Base-by-base conservation (phyloP, 2,888 invertebrate species). In the Polyommatus icarus region DNA sequence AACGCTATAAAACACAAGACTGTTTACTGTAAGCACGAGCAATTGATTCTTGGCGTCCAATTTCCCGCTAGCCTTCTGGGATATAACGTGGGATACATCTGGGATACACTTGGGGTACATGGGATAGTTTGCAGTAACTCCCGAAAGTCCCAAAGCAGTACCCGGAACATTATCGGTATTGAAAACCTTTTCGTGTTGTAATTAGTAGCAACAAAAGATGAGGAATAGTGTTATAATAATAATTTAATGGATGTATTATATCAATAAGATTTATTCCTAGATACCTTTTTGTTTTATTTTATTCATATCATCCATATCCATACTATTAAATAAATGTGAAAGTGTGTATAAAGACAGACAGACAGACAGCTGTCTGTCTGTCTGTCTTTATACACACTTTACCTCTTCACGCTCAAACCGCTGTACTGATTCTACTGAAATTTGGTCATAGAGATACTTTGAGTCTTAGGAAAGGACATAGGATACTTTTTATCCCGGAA, bases 31-130 rank as follows among this genome's bases (percentile, higher is more conserved):
- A 75, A 75, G n/a, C 50, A 75, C 29, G 46, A 32, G 46, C 73
- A 73, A 73, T 73, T 46, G 73, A 15, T 54, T 75, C 54, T 75
- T 54, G 75, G 18, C 50, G 50, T 75, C 40, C 75, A 75, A 75
- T 75, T 75, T 75, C 29, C 29, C 54, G 54, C 75, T 29, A 18
- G 75, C 75, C 75, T 18, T 75, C 29, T 75, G 75, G 75, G 54
- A 29, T 24, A 46, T 20, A 24, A 54, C 54, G 4, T 54, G 54
- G 54, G 5, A 54, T 46, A 46, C 3, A 46, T 46, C 46, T 46
- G 46, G 46, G 46, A 46, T 46, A 46, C 46, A 46, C 12, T 46
- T 50, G 50, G 73, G 50, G 15, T 29, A 72, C 46, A 6, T 40
- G 75, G 75, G 54, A 29, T 75, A 75, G 50, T 54, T 73, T 67